Percentiles rank a stretch among this genome's conserved stretches.
Conservation (phyloP, 2,888 invertebrate genomes). For the Agelastica alni region DNA sequence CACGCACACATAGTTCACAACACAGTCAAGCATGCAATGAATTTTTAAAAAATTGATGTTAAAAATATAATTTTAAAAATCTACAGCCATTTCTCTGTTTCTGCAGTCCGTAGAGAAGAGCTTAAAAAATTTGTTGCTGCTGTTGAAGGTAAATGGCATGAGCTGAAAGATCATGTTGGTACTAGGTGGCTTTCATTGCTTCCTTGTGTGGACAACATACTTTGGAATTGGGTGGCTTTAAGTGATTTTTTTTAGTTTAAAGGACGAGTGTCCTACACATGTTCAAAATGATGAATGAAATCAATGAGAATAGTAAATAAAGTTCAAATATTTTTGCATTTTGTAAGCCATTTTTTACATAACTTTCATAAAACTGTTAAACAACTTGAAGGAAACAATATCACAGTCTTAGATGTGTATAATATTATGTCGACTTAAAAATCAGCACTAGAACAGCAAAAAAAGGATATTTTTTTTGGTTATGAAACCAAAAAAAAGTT, state of each 20-base stretch:
- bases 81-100: conserved; percentile 29
- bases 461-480: not conserved
- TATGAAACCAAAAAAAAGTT: not conserved
- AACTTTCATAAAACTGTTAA: not conserved
- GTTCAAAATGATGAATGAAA: not conserved
- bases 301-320: not conserved
- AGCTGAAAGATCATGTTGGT: too few relatives aligned
- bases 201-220: not conserved
- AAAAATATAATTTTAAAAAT: conserved; percentile 37
- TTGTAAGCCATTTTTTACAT: not conserved
- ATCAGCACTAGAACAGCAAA: not conserved
- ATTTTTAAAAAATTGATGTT: too few relatives aligned
- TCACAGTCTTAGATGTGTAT: not conserved
- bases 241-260: not conserved
- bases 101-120: conserved; percentile 14
- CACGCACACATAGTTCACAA: conserved; percentile 39
- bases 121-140: not conserved
- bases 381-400: not conserved
- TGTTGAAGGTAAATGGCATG: not conserved
- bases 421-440: not conserved
- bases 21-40: conserved; percentile 31
- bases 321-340: not conserved
- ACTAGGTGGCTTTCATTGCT: not conserved
- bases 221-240: not conserved
- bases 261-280: not conserved